Percentiles rank a stretch among this genome's conserved stretches.
Evolutionary conservation across 2,113 vertebrate genomes (phyloP).

Genomic region (Forbesichthys papilliferus): DNA sequence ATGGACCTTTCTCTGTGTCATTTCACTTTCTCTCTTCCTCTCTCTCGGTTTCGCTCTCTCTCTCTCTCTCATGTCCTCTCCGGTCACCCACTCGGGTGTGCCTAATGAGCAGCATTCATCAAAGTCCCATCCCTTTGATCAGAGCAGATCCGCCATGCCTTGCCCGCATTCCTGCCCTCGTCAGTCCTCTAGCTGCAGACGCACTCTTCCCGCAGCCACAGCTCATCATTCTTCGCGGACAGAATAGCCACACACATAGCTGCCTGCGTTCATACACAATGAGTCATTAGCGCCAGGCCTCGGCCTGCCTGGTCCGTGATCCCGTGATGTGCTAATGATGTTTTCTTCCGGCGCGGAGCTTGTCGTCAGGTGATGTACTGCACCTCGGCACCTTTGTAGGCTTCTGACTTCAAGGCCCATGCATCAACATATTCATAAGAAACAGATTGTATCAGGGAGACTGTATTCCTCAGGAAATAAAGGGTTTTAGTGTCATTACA

Average conservation of each 20-base stretch:
- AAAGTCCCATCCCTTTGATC: conserved; percentile 76
- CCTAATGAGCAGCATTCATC: conserved; percentile 79
- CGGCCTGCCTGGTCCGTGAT: not conserved
- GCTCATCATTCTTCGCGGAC: conserved; percentile 41
- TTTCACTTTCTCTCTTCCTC: conserved; percentile 12
- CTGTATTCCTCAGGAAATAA: no score
- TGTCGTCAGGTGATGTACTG: conserved; percentile 52
- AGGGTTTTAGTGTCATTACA: conserved; percentile 29
- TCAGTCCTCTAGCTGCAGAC: conserved; percentile 24
- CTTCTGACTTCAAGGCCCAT: conserved; percentile 4
- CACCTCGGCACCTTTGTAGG: conserved; percentile 2
- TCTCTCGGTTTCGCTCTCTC: conserved; percentile 11
- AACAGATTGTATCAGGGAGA: conserved; percentile 22
- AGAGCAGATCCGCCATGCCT: conserved; percentile 55
- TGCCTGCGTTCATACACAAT: conserved; percentile 6
- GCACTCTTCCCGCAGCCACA: conserved; percentile 29
- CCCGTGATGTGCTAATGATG: conserved; percentile 22
- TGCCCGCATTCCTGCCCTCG: conserved; percentile 34
- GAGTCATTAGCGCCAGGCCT: conserved; percentile 34
- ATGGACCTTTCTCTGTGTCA: not conserved
- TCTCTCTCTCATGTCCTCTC: not conserved
- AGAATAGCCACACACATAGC: conserved; percentile 25
- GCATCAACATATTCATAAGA: conserved; percentile 11
- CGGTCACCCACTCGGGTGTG: conserved; percentile 48
- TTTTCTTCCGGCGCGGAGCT: conserved; percentile 25